These are phyloP conservation scores for Parascotia fuliginaria DNA, from an alignment of 2,888 invertebrate genomes.

Conservation along the genomic window DNA sequence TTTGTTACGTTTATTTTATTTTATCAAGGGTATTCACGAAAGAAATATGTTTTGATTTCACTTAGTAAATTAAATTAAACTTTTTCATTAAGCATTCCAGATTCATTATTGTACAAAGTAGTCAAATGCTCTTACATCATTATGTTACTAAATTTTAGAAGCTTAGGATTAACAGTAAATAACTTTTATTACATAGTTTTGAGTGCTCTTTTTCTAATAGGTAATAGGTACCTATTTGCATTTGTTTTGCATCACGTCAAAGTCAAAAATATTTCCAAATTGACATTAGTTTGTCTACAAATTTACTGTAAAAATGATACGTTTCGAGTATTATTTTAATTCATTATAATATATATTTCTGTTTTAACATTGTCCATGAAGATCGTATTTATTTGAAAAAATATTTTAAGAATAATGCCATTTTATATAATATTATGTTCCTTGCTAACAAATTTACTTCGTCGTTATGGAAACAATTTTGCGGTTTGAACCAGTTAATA, in stretches of 20 bases:
- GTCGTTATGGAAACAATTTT: constrained; percentile 51
- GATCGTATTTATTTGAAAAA: not conserved
- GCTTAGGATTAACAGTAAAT: constrained; percentile 3
- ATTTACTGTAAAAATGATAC: too few species aligned
- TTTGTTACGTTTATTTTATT: too few species aligned
- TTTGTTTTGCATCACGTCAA: too few species aligned
- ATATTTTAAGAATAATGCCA: constrained; percentile 28
- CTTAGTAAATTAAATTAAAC: too few species aligned
- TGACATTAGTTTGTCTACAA: too few species aligned
- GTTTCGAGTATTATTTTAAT: not conserved
- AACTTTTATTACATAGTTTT: constrained; percentile 1
- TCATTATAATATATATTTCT: not conserved
- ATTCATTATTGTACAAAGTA: constrained; percentile 18
- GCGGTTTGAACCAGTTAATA: constrained; percentile 20
- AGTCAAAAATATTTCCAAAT: too few species aligned
- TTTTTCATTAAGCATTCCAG: too few species aligned
- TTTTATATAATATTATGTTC: constrained; percentile 31
- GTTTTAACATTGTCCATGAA: not conserved
- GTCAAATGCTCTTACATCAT: constrained; percentile 5
- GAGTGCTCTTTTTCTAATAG: too few species aligned
- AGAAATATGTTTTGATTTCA: too few species aligned
- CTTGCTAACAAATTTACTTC: constrained; percentile 39
- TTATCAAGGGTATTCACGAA: too few species aligned
- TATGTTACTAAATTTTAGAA: not conserved
- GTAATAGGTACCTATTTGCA: too few species aligned